A percentile compares a stretch with the other conserved stretches of the same genome.
Evolutionary conservation across 2,113 vertebrate genomes (phyloP).

Genomic region (Globicephala melas): DNA sequence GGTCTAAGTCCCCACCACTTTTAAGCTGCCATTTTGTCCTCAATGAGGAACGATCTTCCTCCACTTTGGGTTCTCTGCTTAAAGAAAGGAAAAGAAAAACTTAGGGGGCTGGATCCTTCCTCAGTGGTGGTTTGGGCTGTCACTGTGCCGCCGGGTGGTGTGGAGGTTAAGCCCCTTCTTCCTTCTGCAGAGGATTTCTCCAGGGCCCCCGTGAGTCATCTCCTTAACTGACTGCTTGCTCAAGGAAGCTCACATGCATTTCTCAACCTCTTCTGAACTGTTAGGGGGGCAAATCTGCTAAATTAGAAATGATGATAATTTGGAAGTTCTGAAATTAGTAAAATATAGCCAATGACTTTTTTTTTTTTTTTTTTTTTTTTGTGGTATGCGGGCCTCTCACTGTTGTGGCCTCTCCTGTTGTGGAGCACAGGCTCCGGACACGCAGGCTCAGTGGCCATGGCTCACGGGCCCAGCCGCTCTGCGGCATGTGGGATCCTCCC

Average conservation of each 20-base stretch:
- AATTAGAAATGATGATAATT: not conserved
- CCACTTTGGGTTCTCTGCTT: not conserved
- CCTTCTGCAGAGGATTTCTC: not conserved
- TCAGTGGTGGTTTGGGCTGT: not conserved
- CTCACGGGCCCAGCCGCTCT: too few species aligned
- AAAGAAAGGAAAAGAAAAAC: not conserved
- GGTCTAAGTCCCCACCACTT: not conserved
- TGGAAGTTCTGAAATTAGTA: not conserved
- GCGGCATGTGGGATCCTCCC: too few species aligned
- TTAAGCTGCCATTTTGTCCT: not conserved
- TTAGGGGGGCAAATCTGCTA: not conserved
- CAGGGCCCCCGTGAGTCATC: not conserved
- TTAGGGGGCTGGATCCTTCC: not conserved
- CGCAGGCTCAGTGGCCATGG: too few species aligned
- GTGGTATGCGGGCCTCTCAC: too few species aligned
- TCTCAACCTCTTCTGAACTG: not conserved
- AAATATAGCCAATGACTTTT: not conserved
- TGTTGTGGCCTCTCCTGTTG: rapidly evolving
- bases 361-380: not conserved
- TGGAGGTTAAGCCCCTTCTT: not conserved
- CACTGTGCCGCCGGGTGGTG: not conserved
- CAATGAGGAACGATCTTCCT: not conserved
- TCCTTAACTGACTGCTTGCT: not conserved
- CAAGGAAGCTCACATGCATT: not conserved
- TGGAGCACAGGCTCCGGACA: rapidly evolving